These are phyloP conservation scores for Myotis davidii DNA, from an alignment of 2,113 vertebrate species.

Conservation along the genomic window DNA sequence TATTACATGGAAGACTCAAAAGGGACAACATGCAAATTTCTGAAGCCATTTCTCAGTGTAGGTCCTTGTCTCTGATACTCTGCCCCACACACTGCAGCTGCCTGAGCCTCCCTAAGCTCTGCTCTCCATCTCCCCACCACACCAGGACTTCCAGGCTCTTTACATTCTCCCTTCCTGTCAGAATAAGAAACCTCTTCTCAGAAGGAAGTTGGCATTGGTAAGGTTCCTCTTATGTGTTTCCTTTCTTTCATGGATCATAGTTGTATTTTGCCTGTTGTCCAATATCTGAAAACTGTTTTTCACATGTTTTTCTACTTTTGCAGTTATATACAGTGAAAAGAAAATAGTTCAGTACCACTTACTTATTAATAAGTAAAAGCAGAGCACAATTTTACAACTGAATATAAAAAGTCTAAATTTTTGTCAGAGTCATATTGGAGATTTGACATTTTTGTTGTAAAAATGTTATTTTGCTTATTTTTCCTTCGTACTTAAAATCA, in stretches of 20 bases:
- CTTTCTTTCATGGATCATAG: background rate
- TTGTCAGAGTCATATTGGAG: background rate
- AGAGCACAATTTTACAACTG: background rate
- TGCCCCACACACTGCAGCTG: background rate
- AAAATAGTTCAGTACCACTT: background rate
- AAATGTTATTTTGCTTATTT: background rate
- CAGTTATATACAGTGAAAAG: background rate
- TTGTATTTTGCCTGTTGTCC: background rate
- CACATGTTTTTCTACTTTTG: background rate
- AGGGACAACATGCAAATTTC: background rate
- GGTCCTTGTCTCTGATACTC: background rate
- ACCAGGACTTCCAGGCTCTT: background rate
- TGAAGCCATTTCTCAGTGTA: background rate
- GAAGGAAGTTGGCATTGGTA: background rate
- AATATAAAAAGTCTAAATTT: background rate
- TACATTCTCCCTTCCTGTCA: background rate
- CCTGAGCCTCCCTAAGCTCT: background rate
- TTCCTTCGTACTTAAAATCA: background rate
- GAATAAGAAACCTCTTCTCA: background rate
- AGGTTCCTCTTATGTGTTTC: background rate
- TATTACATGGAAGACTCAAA: background rate
- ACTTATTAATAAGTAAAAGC: background rate
- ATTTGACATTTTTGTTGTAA: background rate
- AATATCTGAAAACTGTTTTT: background rate
- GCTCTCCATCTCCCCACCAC: background rate